These are phyloP conservation scores for Tolypeutes matacus DNA, from an alignment of 2,797 vertebrate genomes.

Conservation along the genomic window DNA sequence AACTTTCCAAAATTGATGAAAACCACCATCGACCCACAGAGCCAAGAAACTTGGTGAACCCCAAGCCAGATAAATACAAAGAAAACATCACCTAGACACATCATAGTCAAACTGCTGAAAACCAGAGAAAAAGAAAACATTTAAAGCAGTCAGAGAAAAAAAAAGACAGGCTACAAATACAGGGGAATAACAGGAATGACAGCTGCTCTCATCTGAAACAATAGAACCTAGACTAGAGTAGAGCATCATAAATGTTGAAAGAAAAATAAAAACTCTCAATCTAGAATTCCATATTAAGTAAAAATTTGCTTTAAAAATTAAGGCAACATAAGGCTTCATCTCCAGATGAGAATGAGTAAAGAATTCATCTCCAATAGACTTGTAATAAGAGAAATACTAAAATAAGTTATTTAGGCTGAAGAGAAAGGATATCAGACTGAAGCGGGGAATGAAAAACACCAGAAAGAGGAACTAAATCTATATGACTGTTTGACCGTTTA, in stretches of 20 bases:
- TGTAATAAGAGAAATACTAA: neutral
- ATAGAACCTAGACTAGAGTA: neutral
- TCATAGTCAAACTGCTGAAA: neutral
- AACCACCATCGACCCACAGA: neutral
- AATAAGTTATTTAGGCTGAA: neutral
- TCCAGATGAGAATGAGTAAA: neutral
- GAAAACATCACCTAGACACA: neutral
- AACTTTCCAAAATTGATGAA: neutral
- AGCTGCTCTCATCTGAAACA: neutral
- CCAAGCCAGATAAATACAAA: neutral
- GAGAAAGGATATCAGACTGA: neutral
- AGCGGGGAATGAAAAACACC: slow-evolving; percentile 27
- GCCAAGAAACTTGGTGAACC: neutral
- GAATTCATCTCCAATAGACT: neutral
- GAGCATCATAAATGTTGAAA: neutral
- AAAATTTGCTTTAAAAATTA: neutral
- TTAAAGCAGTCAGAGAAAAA: neutral
- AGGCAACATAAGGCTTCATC: neutral
- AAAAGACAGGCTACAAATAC: neutral
- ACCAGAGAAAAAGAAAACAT: neutral
- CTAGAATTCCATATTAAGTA: neutral
- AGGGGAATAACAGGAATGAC: neutral
- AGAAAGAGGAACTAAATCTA: neutral
- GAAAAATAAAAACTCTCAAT: neutral
- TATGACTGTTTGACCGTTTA: neutral